Conservation (phyloP, 2,888 invertebrate species). For the Pyrocoelia pectoralis region DNA sequence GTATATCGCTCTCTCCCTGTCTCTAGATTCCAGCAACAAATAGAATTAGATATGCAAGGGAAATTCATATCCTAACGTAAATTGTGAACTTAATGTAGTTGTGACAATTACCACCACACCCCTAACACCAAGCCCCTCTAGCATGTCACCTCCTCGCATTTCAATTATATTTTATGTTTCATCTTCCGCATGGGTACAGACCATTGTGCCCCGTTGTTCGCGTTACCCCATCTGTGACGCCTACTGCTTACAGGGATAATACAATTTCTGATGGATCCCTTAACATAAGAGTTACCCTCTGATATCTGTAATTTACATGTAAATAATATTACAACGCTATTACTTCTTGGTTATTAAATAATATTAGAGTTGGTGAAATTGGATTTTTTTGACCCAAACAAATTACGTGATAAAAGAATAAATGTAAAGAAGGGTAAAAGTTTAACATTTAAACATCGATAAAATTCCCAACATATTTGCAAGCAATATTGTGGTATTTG, state of each 20-base stretch:
- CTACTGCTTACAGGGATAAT: constrained; percentile 44
- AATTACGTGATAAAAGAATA: background rate
- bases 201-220: constrained; percentile 46
- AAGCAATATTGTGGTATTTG: background rate
- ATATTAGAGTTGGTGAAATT: background rate
- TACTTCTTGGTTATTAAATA: background rate
- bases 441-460: background rate
- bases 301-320: constrained; percentile 11
- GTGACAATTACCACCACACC: constrained; percentile 34
- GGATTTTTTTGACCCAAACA: background rate
- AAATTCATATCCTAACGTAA: constrained; percentile 22
- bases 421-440: background rate
- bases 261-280: constrained; percentile 29
- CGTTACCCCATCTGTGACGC: constrained; percentile 51
- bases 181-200: constrained; percentile 54
- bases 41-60: constrained; percentile 22
- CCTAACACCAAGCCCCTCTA: constrained; percentile 38
- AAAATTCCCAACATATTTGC: background rate
- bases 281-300: constrained; percentile 12
- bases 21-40: constrained; percentile 11
- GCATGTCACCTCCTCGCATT: constrained; percentile 51
- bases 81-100: constrained; percentile 29
- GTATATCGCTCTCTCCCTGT: constrained; percentile 13
- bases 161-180: constrained; percentile 56
- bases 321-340: constrained; percentile 3